Evolutionary conservation across 2,888 invertebrate species (phyloP), one percentile per base, ranked within the genome.

Genomic region (Lithosia quadra): DNA sequence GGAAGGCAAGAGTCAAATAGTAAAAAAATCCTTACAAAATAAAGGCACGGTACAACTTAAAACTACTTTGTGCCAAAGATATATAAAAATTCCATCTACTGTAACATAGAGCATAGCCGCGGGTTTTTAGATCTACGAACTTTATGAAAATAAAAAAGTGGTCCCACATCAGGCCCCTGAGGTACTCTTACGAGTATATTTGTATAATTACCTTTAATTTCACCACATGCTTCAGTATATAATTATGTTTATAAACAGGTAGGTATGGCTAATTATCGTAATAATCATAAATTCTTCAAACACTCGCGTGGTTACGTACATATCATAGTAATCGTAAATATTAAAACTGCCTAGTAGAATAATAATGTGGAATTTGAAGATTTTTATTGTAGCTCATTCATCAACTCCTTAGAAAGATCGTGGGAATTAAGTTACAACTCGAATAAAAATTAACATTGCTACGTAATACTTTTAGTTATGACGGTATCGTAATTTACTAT

Each of bases 391-490:
- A 70, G 21, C 63, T 63, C 76, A 77, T 79, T 76, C 79, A 79
- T 73, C 43, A 65, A 69, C 69, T 64, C 69, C 63, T 65, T 67
- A 68, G n/a, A 49, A 49, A 49, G 49, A 49, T n/a, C 74, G 79
- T 76, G 74, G 72, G 74, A 77, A 76, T 55, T 60, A 21, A 77
- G 56, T 65, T 49, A 60, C 55, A 65, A 71, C 58, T 71, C 60
- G 33, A 66, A 78, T 75, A 78, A 71, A 71, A 70, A 76, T 62
- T 64, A 68, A 36, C 43, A 69, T 66, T 58, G 59, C 59, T 56
- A 72, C 64, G 67, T 58, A 74, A 78, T 72, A 56, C 21, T 69
- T 68, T 78, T 78, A 76, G 76, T 71, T 78, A 76, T 74, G 63
- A 63, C 74, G 58, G 9, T 58, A 34, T 9, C 10, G 4, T 8